A percentile compares a stretch with the other conserved stretches of the same genome.
These are phyloP conservation scores for Drosophila anomelani DNA, from an alignment of 2,888 invertebrate genomes.

Conservation along the genomic window DNA sequence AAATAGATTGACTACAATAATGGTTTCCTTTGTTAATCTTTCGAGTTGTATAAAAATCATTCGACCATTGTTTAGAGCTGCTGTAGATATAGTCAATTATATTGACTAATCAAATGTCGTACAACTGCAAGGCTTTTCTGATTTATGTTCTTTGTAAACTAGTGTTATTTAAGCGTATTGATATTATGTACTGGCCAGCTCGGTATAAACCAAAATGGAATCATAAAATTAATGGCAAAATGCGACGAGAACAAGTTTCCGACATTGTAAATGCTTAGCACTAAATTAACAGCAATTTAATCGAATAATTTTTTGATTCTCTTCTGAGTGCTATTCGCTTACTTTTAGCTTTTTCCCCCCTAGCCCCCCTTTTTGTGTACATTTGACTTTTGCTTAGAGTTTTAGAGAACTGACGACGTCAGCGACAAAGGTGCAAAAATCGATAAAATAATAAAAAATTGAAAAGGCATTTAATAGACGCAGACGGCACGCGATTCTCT, in stretches of 20 bases:
- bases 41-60: too few relatives aligned
- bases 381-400: conserved; percentile 23
- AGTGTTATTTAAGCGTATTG: conserved; percentile 18
- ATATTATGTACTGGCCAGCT: conserved; percentile 44
- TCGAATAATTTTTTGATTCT: conserved; percentile 50
- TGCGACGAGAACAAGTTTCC: conserved; percentile 63
- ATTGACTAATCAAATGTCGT: not conserved
- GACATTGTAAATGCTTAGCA: conserved; percentile 75
- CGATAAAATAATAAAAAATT: conserved; percentile 74
- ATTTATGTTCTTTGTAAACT: not conserved
- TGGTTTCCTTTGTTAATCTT: too few relatives aligned
- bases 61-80: too few relatives aligned
- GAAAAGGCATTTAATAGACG: conserved; percentile 64
- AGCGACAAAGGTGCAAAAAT: conserved; percentile 57
- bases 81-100: too few relatives aligned
- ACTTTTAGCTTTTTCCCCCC: conserved; percentile 19
- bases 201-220: conserved; percentile 40
- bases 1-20: too few relatives aligned
- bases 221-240: conserved; percentile 57
- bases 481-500: conserved; percentile 41
- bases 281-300: conserved; percentile 75
- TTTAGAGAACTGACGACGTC: conserved; percentile 38
- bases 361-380: not conserved
- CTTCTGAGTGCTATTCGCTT: conserved; percentile 20
- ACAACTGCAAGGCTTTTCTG: not conserved